A percentile compares a stretch with the other conserved stretches of the same genome.
Evolutionary conservation across 1,140 invertebrate species (phyloP).

Genomic region (Subanguina moxae): DNA sequence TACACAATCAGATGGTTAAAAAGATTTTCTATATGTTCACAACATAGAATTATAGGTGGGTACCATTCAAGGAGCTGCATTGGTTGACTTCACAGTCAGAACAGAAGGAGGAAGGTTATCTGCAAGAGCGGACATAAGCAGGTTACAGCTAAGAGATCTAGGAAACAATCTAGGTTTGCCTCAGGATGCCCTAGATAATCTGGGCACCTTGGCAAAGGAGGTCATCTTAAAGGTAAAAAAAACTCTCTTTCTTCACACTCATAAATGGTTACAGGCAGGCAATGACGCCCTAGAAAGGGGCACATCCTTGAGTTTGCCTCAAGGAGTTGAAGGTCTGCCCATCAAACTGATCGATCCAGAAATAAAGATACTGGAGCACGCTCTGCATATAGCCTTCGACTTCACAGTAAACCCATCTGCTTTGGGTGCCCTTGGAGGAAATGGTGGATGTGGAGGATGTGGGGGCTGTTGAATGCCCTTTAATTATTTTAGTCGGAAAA

Average conservation of each 20-base stretch:
- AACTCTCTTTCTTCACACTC: background rate
- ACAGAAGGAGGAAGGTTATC: slow-evolving; percentile 29
- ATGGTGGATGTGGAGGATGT: slow-evolving; percentile 15
- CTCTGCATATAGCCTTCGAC: slow-evolving; percentile 48
- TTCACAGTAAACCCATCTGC: slow-evolving; percentile 47
- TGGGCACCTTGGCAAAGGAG: slow-evolving; percentile 58
- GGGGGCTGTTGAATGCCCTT: background rate
- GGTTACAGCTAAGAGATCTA: slow-evolving; percentile 47
- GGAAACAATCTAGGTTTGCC: slow-evolving; percentile 50
- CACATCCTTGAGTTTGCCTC: slow-evolving; percentile 44
- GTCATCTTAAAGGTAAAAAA: slow-evolving; percentile 49
- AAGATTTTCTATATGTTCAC: too few relatives aligned
- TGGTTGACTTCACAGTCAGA: slow-evolving; percentile 39
- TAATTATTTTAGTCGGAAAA: background rate
- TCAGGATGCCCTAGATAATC: slow-evolving; percentile 57
- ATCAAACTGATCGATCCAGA: slow-evolving; percentile 50
- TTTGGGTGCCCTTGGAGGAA: slow-evolving; percentile 14
- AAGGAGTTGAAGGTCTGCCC: slow-evolving; percentile 45
- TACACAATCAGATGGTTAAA: too few relatives aligned
- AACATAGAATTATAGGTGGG: slow-evolving; percentile 10
- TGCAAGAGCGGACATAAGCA: slow-evolving; percentile 48
- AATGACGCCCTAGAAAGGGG: slow-evolving; percentile 52
- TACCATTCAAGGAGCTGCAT: slow-evolving; percentile 42
- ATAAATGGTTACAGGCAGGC: slow-evolving; percentile 36
- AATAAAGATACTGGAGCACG: slow-evolving; percentile 54